A percentile compares a stretch with the other conserved stretches of the same genome.
Conservation (phyloP, 2,888 invertebrate genomes). For the Drosophila hamatofila region DNA sequence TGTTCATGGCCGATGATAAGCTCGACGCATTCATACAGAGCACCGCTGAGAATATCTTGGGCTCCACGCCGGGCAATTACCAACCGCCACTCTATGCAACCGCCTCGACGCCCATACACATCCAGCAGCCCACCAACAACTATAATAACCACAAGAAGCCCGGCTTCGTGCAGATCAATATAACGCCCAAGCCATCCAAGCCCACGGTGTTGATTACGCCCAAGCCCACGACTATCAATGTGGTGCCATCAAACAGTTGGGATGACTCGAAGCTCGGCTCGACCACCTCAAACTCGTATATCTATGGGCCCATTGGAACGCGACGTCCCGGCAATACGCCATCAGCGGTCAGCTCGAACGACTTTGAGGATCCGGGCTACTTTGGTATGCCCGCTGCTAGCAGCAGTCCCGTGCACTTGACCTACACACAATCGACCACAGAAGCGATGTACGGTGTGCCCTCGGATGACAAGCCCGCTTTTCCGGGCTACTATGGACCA, state of each 20-base stretch:
- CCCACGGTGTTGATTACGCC: conserved; percentile 87
- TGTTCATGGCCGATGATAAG: conserved; percentile 81
- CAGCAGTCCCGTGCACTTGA: conserved; percentile 65
- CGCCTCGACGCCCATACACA: conserved; percentile 84
- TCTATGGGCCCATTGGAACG: conserved; percentile 81
- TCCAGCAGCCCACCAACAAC: conserved; percentile 61
- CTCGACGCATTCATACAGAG: conserved; percentile 81
- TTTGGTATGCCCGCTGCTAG: conserved; percentile 68
- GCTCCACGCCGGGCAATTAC: conserved; percentile 64
- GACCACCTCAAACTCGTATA: conserved; percentile 84
- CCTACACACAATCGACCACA: conserved; percentile 73
- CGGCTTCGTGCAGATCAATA: conserved; percentile 81
- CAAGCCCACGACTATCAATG: conserved; percentile 86
- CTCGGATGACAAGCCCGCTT: conserved; percentile 83
- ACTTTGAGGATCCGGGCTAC: conserved; percentile 85
- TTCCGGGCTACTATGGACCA: conserved; percentile 84
- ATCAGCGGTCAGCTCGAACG: conserved; percentile 76
- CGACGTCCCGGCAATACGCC: conserved; percentile 70
- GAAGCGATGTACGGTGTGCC: conserved; percentile 72
- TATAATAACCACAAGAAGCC: conserved; percentile 75
- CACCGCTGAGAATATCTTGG: conserved; percentile 74
- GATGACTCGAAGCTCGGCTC: conserved; percentile 52
- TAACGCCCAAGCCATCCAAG: conserved; percentile 87
- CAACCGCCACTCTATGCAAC: conserved; percentile 72
- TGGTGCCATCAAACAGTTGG: conserved; percentile 69